Conservation (phyloP, 2,888 invertebrate genomes). For the Chloromyia formosa region DNA sequence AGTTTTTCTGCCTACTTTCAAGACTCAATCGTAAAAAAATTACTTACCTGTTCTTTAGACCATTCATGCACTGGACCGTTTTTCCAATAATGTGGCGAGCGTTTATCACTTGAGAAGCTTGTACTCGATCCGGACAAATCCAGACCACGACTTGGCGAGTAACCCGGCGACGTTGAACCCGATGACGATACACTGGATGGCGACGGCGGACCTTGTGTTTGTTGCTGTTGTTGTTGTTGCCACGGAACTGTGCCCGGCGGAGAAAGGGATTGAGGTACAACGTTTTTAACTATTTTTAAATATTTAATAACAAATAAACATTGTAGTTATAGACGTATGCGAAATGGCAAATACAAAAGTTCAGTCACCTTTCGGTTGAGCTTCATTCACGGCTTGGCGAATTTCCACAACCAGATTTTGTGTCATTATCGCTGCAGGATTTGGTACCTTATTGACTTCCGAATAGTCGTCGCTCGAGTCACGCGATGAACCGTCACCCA, state of each 20-base stretch:
- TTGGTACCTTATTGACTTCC: constrained; percentile 69
- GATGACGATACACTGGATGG: constrained; percentile 71
- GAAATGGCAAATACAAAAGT: constrained; percentile 46
- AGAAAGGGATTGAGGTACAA: constrained; percentile 70
- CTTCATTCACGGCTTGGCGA: constrained; percentile 86
- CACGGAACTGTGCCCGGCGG: constrained; percentile 72
- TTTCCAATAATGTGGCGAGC: constrained; percentile 73
- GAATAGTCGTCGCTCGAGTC: constrained; percentile 72
- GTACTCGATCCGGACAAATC: constrained; percentile 70
- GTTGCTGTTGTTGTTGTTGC: constrained; percentile 66
- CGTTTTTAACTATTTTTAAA: constrained; percentile 69
- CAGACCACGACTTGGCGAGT: constrained; percentile 65
- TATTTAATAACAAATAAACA: constrained; percentile 12
- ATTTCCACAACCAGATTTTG: constrained; percentile 88
- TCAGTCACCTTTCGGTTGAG: constrained; percentile 80
- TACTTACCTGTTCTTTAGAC: constrained; percentile 77
- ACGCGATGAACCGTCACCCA: constrained; percentile 66
- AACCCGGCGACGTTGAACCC: constrained; percentile 68
- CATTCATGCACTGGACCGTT: constrained; percentile 78
- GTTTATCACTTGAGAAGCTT: constrained; percentile 72
- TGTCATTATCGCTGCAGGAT: constrained; percentile 76
- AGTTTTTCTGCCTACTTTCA: no score
- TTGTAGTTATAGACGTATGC: constrained; percentile 39
- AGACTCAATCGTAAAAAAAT: no score
- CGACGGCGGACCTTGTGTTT: constrained; percentile 69